Evolutionary conservation across 1,140 invertebrate species (phyloP), one percentile per base, ranked within the genome.

Genomic region (Cydia strobilella): DNA sequence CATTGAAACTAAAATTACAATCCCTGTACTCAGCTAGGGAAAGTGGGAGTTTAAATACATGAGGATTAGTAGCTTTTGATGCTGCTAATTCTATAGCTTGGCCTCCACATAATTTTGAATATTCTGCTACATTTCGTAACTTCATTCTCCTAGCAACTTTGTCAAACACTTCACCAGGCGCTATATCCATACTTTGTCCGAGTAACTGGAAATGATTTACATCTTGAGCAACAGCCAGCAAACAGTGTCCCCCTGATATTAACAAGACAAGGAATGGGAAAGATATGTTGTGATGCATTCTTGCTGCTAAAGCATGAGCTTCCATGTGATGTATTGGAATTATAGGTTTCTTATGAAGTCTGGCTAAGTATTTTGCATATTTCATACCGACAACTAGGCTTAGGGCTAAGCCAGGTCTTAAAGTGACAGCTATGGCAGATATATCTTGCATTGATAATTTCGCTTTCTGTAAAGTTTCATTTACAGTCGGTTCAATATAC

Each of bases 301-400:
- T 94, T 10, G 94, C 95, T 45, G 96, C 98, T 72, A 99, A 90
- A 25, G 98, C 98, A 94, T 99, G 99, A 4, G 98, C 98, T 94
- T 99, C 96, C 99, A 99, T 99, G 81, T 99, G 99, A 94, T 99
- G 98, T 83, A 99, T 97, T 0, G 98, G 98, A 85, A 99, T 98
- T 76, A 99, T 94, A 2, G 98, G 98, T 91, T 97, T 98, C 0
- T 95, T 94, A 81, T 94, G 94, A 73, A 94, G 89, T 74, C 94
- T 92, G 10, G 96, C 95, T 39, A 99, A 87, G 86, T 97, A 93
- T 87, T 98, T 97, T 3, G 97, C 98, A 95, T 98, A 98, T 73
- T 96, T 95, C 81, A 96, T 93, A 18, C 98, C 98, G 71, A 99
- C 95, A 42, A 90, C 72, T 59, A 99, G 90, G 71, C 97, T 98